Conservation (phyloP, 2,888 invertebrate genomes). For the Ypsolopha scabrella region DNA sequence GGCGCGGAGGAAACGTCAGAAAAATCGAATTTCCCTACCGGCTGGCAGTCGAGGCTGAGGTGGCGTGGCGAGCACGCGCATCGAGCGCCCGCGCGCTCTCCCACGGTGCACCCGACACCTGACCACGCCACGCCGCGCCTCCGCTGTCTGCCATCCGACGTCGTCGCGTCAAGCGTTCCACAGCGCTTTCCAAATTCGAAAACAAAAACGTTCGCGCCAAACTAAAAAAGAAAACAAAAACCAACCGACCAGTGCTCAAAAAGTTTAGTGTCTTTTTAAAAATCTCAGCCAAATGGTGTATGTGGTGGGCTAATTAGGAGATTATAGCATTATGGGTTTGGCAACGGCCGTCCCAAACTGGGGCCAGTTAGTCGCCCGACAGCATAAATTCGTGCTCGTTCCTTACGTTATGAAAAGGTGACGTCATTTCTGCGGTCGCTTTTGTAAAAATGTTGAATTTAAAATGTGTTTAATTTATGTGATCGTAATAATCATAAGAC, state of each 20-base stretch:
- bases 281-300: constrained; percentile 17
- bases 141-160: too few species aligned
- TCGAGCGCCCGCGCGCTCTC: constrained; percentile 52
- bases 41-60: constrained; percentile 64
- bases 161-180: background rate
- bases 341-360: constrained; percentile 31
- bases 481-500: background rate
- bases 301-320: constrained; percentile 47
- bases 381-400: constrained; percentile 45
- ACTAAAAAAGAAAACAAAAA: constrained; percentile 14
- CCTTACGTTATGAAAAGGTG: constrained; percentile 58
- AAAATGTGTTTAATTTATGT: background rate
- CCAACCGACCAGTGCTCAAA: constrained; percentile 24
- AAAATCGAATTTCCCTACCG: constrained; percentile 64
- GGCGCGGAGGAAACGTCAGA: constrained; percentile 70
- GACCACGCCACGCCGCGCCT: constrained; percentile 11
- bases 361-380: constrained; percentile 37
- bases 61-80: constrained; percentile 58
- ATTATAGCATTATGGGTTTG: constrained; percentile 41
- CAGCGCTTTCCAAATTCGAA: constrained; percentile 18
- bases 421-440: constrained; percentile 56
- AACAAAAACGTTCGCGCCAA: constrained; percentile 15
- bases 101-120: constrained; percentile 13
- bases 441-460: constrained; percentile 12
- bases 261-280: constrained; percentile 16